Conservation (phyloP, 2,113 vertebrate genomes). For the Brachypodius melanocephalos region DNA sequence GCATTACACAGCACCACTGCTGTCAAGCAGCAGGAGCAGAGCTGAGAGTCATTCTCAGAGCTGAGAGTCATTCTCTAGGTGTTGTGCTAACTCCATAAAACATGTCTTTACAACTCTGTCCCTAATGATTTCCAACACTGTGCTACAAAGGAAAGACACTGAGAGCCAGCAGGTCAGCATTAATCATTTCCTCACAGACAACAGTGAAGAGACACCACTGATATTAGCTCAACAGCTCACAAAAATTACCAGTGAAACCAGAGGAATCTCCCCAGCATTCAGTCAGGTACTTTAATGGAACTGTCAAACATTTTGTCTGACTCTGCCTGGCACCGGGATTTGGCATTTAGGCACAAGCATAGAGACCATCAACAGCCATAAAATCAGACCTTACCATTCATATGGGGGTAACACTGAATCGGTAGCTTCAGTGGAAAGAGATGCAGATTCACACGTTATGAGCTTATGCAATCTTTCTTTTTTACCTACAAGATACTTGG, state of each 20-base stretch:
- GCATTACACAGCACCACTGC: not conserved
- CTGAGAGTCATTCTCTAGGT: not conserved
- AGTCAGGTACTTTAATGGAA: not conserved
- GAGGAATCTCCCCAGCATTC: not conserved
- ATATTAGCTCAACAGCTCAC: not conserved
- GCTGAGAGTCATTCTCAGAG: not conserved
- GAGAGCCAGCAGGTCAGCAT: not conserved
- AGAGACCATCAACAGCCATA: not conserved
- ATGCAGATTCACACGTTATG: not conserved
- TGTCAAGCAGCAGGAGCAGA: not conserved
- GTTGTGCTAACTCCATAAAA: not conserved
- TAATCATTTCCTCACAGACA: not conserved
- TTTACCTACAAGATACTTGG: conserved; percentile 21
- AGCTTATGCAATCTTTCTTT: not conserved
- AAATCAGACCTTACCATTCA: not conserved
- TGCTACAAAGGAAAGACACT: not conserved
- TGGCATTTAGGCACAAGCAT: not conserved
- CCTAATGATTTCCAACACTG: not conserved
- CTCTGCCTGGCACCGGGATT: not conserved
- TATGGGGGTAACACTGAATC: not conserved
- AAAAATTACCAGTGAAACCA: not conserved
- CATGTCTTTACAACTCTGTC: not conserved
- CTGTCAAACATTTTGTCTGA: not conserved
- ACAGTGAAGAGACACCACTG: not conserved
- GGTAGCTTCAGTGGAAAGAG: not conserved